Conservation (phyloP, 2,888 invertebrate genomes). For the Cerceris rybyensis region DNA sequence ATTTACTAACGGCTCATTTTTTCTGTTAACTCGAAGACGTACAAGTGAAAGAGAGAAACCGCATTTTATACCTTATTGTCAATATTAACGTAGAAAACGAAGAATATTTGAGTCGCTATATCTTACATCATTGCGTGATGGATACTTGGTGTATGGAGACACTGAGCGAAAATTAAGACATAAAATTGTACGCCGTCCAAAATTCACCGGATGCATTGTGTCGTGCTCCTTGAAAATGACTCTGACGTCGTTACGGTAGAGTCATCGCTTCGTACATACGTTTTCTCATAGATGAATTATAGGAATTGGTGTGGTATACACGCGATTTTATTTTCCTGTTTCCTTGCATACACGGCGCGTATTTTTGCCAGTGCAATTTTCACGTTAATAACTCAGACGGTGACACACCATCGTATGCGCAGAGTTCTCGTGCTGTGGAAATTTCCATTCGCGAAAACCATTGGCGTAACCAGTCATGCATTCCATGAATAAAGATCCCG, state of each 20-base stretch:
- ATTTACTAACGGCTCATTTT: no score
- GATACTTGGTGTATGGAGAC: no score
- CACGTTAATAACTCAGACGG: constrained; percentile 69
- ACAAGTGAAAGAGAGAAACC: no score
- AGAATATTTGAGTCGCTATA: no score
- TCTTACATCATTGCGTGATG: no score
- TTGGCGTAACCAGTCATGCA: constrained; percentile 72
- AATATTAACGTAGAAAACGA: no score
- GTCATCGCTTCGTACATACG: not conserved
- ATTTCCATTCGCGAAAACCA: constrained; percentile 77
- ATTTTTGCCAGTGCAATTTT: constrained; percentile 66
- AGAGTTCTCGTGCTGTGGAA: constrained; percentile 70
- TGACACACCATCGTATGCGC: constrained; percentile 60
- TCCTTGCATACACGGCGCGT: constrained; percentile 11
- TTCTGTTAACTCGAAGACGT: no score
- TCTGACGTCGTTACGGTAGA: not conserved
- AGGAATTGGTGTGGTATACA: not conserved
- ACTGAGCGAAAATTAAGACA: no score
- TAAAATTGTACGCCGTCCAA: not conserved
- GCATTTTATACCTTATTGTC: no score
- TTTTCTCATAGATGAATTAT: not conserved
- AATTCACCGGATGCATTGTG: not conserved
- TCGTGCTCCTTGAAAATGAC: not conserved
- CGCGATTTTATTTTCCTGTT: not conserved
- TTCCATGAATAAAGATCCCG: constrained; percentile 24